Evolutionary conservation across 1,140 invertebrate species (phyloP).

Genomic region (Bombus huntii): DNA sequence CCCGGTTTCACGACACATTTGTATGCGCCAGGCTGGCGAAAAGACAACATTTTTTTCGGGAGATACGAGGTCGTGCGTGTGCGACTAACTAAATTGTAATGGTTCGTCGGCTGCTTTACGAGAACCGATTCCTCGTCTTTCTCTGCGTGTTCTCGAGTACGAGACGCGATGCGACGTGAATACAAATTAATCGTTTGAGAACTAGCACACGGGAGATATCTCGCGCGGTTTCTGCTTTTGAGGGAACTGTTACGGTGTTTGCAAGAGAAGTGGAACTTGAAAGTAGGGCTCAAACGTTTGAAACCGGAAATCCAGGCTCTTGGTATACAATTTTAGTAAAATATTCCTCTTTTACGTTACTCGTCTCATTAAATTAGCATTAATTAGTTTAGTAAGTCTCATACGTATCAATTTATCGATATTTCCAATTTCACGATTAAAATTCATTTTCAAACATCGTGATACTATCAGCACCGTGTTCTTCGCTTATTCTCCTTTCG

Average conservation of each 20-base stretch:
- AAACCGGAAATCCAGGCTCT: not conserved
- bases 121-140: slow-evolving; percentile 52
- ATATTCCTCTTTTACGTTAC: not conserved
- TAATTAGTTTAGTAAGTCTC: too few species aligned
- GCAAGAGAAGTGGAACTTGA: not conserved
- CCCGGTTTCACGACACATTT: slow-evolving; percentile 36
- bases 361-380: not conserved
- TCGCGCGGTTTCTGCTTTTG: not conserved
- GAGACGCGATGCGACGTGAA: slow-evolving; percentile 31
- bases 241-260: not conserved
- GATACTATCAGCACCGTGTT: too few species aligned
- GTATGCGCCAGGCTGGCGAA: slow-evolving; percentile 52
- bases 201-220: not conserved
- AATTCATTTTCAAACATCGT: too few species aligned
- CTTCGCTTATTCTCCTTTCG: too few species aligned
- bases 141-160: slow-evolving; percentile 28
- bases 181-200: slow-evolving; percentile 50
- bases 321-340: not conserved
- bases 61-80: slow-evolving; percentile 18
- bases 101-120: slow-evolving; percentile 45
- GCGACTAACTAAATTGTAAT: slow-evolving; percentile 67
- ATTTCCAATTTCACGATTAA: too few species aligned
- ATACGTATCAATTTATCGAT: too few species aligned
- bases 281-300: not conserved
- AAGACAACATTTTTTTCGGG: slow-evolving; percentile 21